Conservation (phyloP, 2,888 invertebrate species). For the Acanthosepion pharaonis region DNA sequence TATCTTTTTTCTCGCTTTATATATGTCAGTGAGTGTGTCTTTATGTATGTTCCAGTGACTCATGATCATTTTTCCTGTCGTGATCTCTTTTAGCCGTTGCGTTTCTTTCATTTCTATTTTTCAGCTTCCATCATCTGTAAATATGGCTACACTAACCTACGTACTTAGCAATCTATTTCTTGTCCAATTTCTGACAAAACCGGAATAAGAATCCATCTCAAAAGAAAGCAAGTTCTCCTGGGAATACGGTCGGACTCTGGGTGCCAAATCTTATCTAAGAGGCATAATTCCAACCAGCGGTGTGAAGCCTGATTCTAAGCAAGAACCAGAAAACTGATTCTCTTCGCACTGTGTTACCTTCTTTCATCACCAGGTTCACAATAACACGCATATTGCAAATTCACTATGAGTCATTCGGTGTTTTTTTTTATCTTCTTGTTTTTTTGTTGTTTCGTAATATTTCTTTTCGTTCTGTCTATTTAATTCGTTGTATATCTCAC, state of each 20-base stretch:
- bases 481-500: no score
- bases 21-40: neutral
- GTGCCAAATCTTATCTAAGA: conserved; percentile 20
- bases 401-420: no score
- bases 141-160: neutral
- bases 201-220: neutral
- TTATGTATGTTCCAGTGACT: neutral
- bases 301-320: neutral
- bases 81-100: no score
- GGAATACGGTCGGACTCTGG: neutral
- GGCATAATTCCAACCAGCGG: neutral
- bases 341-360: no score
- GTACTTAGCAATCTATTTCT: neutral
- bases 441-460: no score
- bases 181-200: neutral
- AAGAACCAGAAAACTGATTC: neutral
- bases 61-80: no score
- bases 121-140: neutral
- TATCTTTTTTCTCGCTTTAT: neutral
- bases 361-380: neutral
- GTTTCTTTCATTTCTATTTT: no score
- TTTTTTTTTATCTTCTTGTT: no score
- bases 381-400: neutral
- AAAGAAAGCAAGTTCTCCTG: neutral
- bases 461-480: no score